phyloP scores from a whole-genome alignment of 1,140 invertebrate genomes.

The Anastrepha obliqua region DNA sequence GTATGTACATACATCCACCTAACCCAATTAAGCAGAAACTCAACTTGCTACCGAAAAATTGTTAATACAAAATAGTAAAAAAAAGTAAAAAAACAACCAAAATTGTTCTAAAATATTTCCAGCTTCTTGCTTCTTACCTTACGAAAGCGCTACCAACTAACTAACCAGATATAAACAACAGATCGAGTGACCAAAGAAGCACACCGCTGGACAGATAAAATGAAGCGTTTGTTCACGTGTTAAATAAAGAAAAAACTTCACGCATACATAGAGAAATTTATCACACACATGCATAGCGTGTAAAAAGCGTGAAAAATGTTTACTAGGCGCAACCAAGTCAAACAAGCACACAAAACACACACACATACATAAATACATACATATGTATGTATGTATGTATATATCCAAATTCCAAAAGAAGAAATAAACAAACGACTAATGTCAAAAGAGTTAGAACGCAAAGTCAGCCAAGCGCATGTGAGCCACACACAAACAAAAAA shows the following conservation, averaged over 20 bases:
- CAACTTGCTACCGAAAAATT: background rate
- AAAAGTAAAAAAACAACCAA: background rate
- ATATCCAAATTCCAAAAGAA: background rate
- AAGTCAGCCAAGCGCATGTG: background rate
- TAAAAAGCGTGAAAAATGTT: slow-evolving; percentile 12
- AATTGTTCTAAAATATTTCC: background rate
- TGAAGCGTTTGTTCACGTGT: background rate
- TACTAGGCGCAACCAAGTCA: background rate
- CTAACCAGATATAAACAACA: background rate
- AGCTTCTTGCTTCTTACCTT: background rate
- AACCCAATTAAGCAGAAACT: background rate
- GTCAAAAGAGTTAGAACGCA: background rate
- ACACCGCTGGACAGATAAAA: slow-evolving; percentile 26
- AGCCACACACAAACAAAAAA: background rate
- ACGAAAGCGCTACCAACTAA: slow-evolving; percentile 9
- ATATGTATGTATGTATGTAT: background rate
- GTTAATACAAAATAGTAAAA: no score
- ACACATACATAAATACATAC: background rate
- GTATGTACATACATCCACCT: background rate
- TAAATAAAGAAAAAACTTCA: slow-evolving; percentile 38
- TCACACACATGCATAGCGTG: background rate
- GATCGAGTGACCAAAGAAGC: background rate
- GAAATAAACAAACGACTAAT: background rate
- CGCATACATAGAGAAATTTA: background rate
- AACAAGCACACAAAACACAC: background rate